A percentile compares a stretch with the other conserved stretches of the same genome.
These are phyloP conservation scores for Tachycineta bicolor DNA, from an alignment of 2,113 vertebrate genomes.

Conservation along the genomic window DNA sequence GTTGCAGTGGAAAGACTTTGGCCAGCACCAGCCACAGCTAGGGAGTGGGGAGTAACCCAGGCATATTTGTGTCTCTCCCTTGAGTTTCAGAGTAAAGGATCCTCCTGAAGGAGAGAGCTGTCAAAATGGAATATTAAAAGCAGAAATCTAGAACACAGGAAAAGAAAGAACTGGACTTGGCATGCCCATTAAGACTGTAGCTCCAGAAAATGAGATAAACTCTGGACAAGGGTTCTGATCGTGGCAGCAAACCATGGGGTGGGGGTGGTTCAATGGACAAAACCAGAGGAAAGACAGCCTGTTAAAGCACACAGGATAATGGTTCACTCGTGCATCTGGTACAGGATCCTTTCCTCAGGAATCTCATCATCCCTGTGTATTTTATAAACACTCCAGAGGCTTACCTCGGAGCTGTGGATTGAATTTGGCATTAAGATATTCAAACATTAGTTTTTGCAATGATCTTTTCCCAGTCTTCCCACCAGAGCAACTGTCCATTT, in stretches of 20 bases:
- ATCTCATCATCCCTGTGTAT: not conserved
- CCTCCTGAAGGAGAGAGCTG: not conserved
- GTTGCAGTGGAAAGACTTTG: not conserved
- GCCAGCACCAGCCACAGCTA: not conserved
- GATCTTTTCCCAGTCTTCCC: not conserved
- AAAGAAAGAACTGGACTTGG: not conserved
- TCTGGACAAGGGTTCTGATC: not conserved
- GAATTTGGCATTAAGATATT: not conserved
- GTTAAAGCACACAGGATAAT: not conserved
- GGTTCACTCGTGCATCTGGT: not conserved
- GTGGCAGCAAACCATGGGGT: not conserved
- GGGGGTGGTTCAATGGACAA: not conserved
- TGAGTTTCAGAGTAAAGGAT: not conserved
- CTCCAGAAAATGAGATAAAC: not conserved
- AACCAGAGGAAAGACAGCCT: not conserved
- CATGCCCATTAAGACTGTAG: not conserved
- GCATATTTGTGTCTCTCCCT: not conserved
- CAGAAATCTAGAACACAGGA: not conserved
- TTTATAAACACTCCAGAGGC: not conserved
- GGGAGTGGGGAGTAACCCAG: not conserved
- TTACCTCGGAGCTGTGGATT: not conserved
- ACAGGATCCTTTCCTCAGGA: not conserved
- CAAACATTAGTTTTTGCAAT: not conserved
- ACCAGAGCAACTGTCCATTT: not conserved
- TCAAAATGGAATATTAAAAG: not conserved